These are phyloP conservation scores for Tipula confusa DNA, from an alignment of 2,888 invertebrate species.

Conservation along the genomic window DNA sequence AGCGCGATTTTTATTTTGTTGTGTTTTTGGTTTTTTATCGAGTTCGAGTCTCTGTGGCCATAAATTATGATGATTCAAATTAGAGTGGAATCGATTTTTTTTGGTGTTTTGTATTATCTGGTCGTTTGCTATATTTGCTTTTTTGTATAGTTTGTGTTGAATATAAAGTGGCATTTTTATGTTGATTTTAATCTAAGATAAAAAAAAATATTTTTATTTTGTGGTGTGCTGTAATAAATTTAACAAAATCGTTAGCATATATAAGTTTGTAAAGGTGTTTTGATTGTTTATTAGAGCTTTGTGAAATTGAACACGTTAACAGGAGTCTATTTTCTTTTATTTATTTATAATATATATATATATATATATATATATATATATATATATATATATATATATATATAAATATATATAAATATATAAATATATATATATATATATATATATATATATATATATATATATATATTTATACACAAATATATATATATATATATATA, in stretches of 20 bases:
- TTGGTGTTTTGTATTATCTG: neutral
- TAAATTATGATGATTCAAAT: constrained; percentile 12
- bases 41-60: neutral
- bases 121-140: neutral
- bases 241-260: neutral
- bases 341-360: too few relatives aligned
- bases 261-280: neutral
- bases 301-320: neutral
- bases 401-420: too few relatives aligned
- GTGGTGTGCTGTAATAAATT: neutral
- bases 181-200: neutral
- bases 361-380: too few relatives aligned
- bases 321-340: too few relatives aligned
- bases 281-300: neutral
- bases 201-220: neutral
- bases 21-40: neutral
- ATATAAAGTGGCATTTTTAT: constrained; percentile 25
- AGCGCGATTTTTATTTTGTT: neutral
- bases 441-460: too few relatives aligned
- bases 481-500: too few relatives aligned
- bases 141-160: too few relatives aligned
- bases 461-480: too few relatives aligned
- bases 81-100: constrained; percentile 3
- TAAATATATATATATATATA: too few relatives aligned
- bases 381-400: too few relatives aligned